These are phyloP conservation scores for Scomber scombrus DNA, from an alignment of 2,113 vertebrate species.

Conservation along the genomic window DNA sequence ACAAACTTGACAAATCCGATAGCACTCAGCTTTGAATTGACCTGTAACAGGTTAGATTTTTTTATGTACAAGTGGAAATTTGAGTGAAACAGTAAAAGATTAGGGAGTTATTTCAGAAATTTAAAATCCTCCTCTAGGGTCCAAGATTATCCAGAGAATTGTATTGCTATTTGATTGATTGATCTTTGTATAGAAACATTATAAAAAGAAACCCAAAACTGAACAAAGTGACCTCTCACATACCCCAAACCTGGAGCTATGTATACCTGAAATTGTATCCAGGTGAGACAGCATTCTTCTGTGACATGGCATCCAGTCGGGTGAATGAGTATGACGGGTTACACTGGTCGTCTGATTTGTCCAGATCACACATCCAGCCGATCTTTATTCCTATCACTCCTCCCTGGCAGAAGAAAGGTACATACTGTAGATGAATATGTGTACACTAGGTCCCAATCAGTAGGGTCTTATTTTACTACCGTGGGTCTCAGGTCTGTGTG, in stretches of 20 bases:
- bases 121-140: neutral
- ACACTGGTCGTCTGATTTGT: conserved; percentile 89
- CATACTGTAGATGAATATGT: neutral
- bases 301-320: conserved; percentile 89
- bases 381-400: conserved; percentile 98
- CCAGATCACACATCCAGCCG: conserved; percentile 93
- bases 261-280: conserved; percentile 94
- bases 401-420: conserved; percentile 80
- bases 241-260: no score
- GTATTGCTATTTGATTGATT: neutral
- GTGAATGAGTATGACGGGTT: conserved; percentile 94
- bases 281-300: conserved; percentile 83
- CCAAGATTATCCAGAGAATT: neutral
- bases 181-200: no score
- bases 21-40: no score
- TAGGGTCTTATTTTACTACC: no score
- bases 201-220: no score
- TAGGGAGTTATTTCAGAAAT: neutral
- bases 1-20: no score
- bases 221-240: no score
- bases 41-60: no score
- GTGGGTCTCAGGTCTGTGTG: no score
- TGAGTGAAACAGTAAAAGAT: no score
- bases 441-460: no score
- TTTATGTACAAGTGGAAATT: no score